phyloP scores from a whole-genome alignment of 2,113 vertebrate species.

The Thalassoma bifasciatum region DNA sequence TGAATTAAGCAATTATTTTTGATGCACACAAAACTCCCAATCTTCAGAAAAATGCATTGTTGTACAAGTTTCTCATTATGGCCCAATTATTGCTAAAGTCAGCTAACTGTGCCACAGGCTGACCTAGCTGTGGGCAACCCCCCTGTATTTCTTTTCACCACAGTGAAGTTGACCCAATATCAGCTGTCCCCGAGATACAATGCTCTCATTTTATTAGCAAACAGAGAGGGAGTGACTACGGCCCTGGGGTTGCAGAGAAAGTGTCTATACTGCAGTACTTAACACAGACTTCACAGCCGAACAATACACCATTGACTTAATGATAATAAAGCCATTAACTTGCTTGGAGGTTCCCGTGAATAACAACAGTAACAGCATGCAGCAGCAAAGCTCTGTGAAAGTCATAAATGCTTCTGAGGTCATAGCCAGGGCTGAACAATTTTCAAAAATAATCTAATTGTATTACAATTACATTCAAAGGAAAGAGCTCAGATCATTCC shows the following conservation, averaged over 20 bases:
- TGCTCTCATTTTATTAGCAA: slow-evolving; percentile 75
- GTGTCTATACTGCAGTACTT: slow-evolving; percentile 41
- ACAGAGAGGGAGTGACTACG: slow-evolving; percentile 67
- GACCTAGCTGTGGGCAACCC: slow-evolving; percentile 67
- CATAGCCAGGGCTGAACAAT: too few relatives aligned
- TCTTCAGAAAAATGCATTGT: background rate
- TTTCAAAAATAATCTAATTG: too few relatives aligned
- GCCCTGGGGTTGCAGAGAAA: slow-evolving; percentile 28
- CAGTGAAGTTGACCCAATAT: slow-evolving; percentile 71
- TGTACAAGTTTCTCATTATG: slow-evolving; percentile 35
- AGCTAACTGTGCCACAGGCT: slow-evolving; percentile 61
- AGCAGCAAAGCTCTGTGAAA: background rate
- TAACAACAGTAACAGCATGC: background rate
- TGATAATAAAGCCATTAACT: background rate
- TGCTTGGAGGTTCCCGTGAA: background rate
- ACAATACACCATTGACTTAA: slow-evolving; percentile 63
- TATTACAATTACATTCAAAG: background rate
- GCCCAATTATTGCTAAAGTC: slow-evolving; percentile 50
- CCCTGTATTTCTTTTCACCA: slow-evolving; percentile 63
- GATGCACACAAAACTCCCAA: slow-evolving; percentile 1
- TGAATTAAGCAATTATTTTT: background rate
- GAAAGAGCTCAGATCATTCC: background rate
- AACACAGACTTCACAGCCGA: slow-evolving; percentile 32
- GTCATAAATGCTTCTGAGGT: background rate
- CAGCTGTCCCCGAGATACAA: slow-evolving; percentile 72